Percentiles rank a stretch among this genome's conserved stretches.
Evolutionary conservation across 2,888 invertebrate species (phyloP).

Genomic region (Volucella bombylans): DNA sequence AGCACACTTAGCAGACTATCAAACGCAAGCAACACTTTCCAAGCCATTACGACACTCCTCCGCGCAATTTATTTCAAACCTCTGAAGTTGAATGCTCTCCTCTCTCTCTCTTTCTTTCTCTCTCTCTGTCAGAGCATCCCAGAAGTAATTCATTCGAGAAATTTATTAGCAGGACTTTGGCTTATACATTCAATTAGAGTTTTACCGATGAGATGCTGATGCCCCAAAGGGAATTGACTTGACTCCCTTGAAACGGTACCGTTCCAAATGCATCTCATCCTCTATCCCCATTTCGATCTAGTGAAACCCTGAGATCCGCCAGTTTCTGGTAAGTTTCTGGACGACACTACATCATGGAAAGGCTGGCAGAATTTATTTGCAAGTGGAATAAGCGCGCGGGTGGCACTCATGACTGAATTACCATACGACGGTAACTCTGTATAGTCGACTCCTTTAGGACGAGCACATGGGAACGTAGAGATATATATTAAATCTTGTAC

Average conservation of each 20-base stretch:
- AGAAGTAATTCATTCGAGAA: not conserved
- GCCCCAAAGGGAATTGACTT: slow-evolving; percentile 27
- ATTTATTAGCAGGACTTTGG: slow-evolving; percentile 41
- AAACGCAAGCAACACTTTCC: slow-evolving; percentile 23
- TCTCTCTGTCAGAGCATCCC: not conserved
- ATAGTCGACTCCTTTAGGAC: slow-evolving; percentile 23
- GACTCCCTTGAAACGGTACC: not conserved
- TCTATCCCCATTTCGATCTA: not conserved
- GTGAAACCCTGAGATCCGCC: too few relatives aligned
- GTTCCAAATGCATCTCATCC: slow-evolving; percentile 1
- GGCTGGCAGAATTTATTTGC: slow-evolving; percentile 27
- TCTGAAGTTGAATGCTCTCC: not conserved
- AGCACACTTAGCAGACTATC: slow-evolving; percentile 11
- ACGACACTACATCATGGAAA: not conserved
- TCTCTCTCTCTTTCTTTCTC: not conserved
- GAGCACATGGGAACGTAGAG: slow-evolving; percentile 18
- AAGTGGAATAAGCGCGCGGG: slow-evolving; percentile 44
- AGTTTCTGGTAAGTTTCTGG: too few relatives aligned
- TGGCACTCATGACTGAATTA: slow-evolving; percentile 57
- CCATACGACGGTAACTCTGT: slow-evolving; percentile 48
- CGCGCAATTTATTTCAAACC: slow-evolving; percentile 27
- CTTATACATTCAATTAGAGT: slow-evolving; percentile 48
- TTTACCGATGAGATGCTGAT: slow-evolving; percentile 20
- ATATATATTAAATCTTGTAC: not conserved
- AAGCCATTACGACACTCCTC: not conserved